phyloP scores from a whole-genome alignment of 2,113 vertebrate species.

The Plecturocebus donacophilus region DNA sequence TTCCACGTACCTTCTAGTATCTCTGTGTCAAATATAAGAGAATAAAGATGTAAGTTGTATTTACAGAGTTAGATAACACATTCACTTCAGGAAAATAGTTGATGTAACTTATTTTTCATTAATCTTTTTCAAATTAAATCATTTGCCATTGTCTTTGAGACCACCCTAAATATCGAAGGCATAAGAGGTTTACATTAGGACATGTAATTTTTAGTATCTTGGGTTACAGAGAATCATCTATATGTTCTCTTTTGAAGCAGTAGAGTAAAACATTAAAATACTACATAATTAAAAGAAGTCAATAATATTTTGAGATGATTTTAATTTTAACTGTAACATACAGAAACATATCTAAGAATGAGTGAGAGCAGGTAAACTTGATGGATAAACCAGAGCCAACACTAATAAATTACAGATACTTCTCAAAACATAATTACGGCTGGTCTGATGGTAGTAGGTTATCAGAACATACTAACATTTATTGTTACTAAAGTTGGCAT shows the following conservation, averaged over 20 bases:
- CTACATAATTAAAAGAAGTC: background rate
- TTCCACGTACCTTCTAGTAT: background rate
- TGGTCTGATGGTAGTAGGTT: too few species aligned
- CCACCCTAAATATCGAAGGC: background rate
- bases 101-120: background rate
- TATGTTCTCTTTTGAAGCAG: background rate
- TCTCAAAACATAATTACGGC: background rate
- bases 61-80: background rate
- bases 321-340: background rate
- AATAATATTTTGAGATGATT: background rate
- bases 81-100: background rate
- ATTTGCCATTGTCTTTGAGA: background rate
- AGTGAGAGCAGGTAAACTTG: background rate
- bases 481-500: too few species aligned
- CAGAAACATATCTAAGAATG: background rate
- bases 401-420: background rate
- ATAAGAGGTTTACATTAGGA: background rate
- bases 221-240: background rate
- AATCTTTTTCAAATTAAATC: background rate
- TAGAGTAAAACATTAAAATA: background rate
- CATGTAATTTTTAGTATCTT: background rate
- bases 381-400: background rate
- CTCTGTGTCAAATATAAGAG: background rate
- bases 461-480: too few species aligned
- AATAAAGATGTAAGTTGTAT: background rate